phyloP scores from a whole-genome alignment of 2,888 invertebrate species.

The Drosophila heteroneura region DNA sequence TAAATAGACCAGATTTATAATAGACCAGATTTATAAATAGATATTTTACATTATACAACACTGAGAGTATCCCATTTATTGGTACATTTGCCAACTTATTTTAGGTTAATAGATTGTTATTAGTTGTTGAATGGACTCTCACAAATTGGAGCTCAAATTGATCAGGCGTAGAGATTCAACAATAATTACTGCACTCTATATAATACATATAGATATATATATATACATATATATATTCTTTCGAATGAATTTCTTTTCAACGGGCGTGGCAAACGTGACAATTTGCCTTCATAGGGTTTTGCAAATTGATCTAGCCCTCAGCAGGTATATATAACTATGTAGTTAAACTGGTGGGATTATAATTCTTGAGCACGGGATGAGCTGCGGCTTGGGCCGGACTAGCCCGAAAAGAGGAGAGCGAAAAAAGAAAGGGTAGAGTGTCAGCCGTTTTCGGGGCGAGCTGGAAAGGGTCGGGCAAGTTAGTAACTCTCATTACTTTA shows the following conservation, averaged over 20 bases:
- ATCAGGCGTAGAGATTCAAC: not conserved
- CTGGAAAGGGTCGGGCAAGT: slow-evolving; percentile 57
- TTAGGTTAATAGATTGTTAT: not conserved
- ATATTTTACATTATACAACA: not conserved
- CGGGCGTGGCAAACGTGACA: slow-evolving; percentile 45
- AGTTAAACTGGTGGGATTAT: slow-evolving; percentile 55
- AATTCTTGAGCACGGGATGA: slow-evolving; percentile 75
- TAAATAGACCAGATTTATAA: too few relatives aligned
- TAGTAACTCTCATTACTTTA: slow-evolving; percentile 83
- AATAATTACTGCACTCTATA: too few relatives aligned
- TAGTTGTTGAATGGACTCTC: not conserved
- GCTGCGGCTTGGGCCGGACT: slow-evolving; percentile 36
- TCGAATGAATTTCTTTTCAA: not conserved
- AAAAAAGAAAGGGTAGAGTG: slow-evolving; percentile 43
- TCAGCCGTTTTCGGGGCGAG: slow-evolving; percentile 16
- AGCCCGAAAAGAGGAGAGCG: not conserved
- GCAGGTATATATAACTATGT: slow-evolving; percentile 28
- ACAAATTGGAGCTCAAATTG: not conserved
- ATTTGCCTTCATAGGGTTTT: slow-evolving; percentile 59
- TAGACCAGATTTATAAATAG: not conserved
- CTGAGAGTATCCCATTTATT: not conserved
- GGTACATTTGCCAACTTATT: not conserved
- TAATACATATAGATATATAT: too few relatives aligned
- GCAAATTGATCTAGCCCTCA: slow-evolving; percentile 63
- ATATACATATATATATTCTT: not conserved